These are phyloP conservation scores for Standfussiana lucernea DNA, from an alignment of 2,888 invertebrate species.

Conservation along the genomic window DNA sequence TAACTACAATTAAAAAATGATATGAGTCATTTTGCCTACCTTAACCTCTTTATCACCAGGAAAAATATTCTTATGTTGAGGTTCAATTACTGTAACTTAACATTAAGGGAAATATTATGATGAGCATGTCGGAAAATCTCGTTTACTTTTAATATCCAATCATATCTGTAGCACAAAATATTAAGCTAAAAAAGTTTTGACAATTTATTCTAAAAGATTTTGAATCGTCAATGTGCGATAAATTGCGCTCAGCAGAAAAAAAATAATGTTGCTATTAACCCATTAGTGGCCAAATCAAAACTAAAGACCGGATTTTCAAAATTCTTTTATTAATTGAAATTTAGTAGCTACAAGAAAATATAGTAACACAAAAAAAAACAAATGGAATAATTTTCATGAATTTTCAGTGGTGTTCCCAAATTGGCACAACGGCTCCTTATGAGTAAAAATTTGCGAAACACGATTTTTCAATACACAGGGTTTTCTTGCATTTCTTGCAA, in stretches of 20 bases:
- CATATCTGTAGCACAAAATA: background rate
- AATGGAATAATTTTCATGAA: too few relatives aligned
- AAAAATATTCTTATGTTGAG: slow-evolving; percentile 1
- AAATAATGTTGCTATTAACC: background rate
- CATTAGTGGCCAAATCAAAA: too few relatives aligned
- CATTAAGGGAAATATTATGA: background rate
- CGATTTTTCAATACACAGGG: too few relatives aligned
- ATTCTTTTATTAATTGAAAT: too few relatives aligned
- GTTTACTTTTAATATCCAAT: slow-evolving; percentile 35
- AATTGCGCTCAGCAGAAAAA: background rate
- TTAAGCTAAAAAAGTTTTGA: background rate
- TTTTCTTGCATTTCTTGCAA: too few relatives aligned
- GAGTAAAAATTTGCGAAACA: too few relatives aligned
- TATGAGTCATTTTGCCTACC: slow-evolving; percentile 43
- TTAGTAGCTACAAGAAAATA: too few relatives aligned
- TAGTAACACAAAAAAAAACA: too few relatives aligned
- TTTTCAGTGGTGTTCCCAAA: too few relatives aligned
- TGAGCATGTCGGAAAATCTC: background rate
- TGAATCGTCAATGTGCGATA: background rate
- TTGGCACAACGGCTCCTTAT: too few relatives aligned
- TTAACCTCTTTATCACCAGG: slow-evolving; percentile 41
- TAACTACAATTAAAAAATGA: slow-evolving; percentile 34
- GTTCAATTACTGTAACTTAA: background rate
- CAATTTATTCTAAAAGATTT: slow-evolving; percentile 6
- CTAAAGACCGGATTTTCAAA: too few relatives aligned